Evolutionary conservation across 2,888 invertebrate species (phyloP).

Genomic region (Hyposoter dolosus): DNA sequence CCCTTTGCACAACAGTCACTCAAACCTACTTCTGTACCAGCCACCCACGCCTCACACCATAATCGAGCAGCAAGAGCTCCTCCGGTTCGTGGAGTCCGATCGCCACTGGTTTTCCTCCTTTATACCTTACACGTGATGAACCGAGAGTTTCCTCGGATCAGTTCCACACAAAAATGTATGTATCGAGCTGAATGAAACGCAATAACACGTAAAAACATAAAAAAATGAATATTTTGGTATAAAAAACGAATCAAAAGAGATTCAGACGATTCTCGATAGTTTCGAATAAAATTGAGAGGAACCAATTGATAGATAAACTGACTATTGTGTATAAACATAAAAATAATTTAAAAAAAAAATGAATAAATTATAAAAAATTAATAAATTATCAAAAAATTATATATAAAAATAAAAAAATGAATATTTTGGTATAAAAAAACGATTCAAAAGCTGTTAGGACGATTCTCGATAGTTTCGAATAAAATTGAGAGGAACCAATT

Average conservation of each 20-base stretch:
- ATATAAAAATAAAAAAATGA: not conserved
- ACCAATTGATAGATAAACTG: not conserved
- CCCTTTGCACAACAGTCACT: conserved; percentile 50
- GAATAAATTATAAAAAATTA: too few relatives aligned
- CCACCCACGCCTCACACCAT: conserved; percentile 68
- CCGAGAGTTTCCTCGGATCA: conserved; percentile 42
- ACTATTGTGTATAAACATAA: not conserved
- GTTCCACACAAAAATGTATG: conserved; percentile 41
- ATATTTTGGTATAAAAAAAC: not conserved
- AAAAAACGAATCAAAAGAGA: not conserved
- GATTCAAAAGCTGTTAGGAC: not conserved
- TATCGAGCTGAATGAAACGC: not conserved
- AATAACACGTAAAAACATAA: conserved; percentile 30
- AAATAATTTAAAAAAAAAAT: too few relatives aligned
- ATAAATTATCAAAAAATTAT: too few relatives aligned
- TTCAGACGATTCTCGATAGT: not conserved
- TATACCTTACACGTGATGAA: conserved; percentile 50
- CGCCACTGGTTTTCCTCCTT: conserved; percentile 48
- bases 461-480: not conserved
- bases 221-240: too few relatives aligned
- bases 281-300: not conserved
- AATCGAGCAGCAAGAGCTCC: conserved; percentile 69
- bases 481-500: not conserved
- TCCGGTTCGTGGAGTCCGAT: conserved; percentile 68
- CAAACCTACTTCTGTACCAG: conserved; percentile 28